Evolutionary conservation across 2,888 invertebrate genomes (phyloP), one percentile per base, ranked within the genome.

Genomic region (Dynastes grantii): DNA sequence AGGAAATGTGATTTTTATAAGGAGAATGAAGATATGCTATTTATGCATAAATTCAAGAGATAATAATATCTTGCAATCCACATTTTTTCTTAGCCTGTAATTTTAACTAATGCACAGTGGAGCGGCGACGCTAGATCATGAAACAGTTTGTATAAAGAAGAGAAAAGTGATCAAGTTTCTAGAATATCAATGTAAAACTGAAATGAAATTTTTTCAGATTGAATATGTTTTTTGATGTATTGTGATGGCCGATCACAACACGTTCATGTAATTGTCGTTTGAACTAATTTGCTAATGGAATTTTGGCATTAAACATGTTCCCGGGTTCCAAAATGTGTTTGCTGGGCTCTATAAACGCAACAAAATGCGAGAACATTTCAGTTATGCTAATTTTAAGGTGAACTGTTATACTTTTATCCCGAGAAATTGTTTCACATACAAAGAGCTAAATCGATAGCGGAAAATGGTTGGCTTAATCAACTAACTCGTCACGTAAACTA

Each of bases 251-350:
- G 55, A 55, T 55, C 16, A 22, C n/a, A 55, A 16, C 55, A 55
- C 32, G 29, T 53, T 13, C 1, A 29, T 13, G 9, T 29, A 51
- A 70, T 70, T 32, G 29, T 32, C 13, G 45, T 70, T 70, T 4
- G 37, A 53, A 55, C 55, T 58, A 71, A 71, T 71, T 71, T 55
- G 11, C 71, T 71, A 58, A 71, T 71, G 71, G 71, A 71, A 55
- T 71, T 71, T 55, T 13, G 16, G 37, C 71, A 55, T 71, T 53
- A 71, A 71, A 8, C 37, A 55, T 37, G n/a, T 55, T 13, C 29
- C 13, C 16, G n/a, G 29, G 53, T 53, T 71, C n/a, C 5, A 9
- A 55, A 55, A n/a, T 51, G 68, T 32, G 32, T 37, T 71, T 71
- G 29, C 22, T 53, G 22, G 32, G 32, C 6, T 16, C 8, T 70